phyloP scores from a whole-genome alignment of 2,797 vertebrate species.

The Coregonus sp. region DNA sequence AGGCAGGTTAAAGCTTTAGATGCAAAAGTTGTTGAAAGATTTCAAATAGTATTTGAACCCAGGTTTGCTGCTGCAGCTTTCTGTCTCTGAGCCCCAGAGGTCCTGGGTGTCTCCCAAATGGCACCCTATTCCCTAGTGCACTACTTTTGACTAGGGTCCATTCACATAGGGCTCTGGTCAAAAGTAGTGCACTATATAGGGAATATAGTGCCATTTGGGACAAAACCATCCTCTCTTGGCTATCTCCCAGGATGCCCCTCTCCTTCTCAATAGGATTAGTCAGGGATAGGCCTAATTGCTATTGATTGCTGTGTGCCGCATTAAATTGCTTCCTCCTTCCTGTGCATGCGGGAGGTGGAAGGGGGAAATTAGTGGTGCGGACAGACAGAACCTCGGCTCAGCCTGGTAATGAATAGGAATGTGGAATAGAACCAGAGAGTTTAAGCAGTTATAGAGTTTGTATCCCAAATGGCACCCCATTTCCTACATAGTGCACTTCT shows the following conservation, averaged over 20 bases:
- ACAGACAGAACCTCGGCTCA: slow-evolving; percentile 78
- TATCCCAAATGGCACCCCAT: neutral
- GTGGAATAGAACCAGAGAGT: slow-evolving; percentile 69
- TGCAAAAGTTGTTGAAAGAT: too few species aligned
- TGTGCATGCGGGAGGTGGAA: slow-evolving; percentile 71
- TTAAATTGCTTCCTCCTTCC: slow-evolving; percentile 87
- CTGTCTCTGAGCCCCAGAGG: too few species aligned
- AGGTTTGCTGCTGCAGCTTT: too few species aligned
- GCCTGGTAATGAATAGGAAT: slow-evolving; percentile 88
- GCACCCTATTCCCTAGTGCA: too few species aligned
- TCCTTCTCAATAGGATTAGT: slow-evolving; percentile 89
- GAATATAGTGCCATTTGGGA: neutral
- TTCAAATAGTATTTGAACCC: too few species aligned
- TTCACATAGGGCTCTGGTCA: too few species aligned
- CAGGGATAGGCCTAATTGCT: slow-evolving; percentile 92
- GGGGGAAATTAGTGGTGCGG: slow-evolving; percentile 86
- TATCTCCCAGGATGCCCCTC: slow-evolving; percentile 80
- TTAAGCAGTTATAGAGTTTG: slow-evolving; percentile 39
- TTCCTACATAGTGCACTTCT: neutral
- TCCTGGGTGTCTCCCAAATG: too few species aligned
- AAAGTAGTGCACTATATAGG: too few species aligned
- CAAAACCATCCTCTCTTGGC: slow-evolving; percentile 56
- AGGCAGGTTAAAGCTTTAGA: too few species aligned
- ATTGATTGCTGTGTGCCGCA: slow-evolving; percentile 92
- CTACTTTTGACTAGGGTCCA: too few species aligned